Percentiles rank a stretch among this genome's conserved stretches.
Evolutionary conservation across 2,888 invertebrate genomes (phyloP).

Genomic region (Eupithecia inturbata): DNA sequence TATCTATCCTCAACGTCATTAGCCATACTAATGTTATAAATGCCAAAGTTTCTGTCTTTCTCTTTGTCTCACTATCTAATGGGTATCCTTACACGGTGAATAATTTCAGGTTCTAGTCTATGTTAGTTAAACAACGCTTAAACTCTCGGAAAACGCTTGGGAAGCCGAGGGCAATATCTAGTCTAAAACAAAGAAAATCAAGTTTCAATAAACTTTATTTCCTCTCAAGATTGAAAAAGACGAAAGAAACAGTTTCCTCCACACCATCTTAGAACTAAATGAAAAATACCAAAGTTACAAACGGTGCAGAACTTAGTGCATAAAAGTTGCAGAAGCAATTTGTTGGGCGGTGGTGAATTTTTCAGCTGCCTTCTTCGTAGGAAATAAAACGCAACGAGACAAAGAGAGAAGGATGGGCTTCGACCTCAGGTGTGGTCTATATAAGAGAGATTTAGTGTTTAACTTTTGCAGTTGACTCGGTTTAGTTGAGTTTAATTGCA

Average conservation of each 20-base stretch:
- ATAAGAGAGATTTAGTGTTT: background rate
- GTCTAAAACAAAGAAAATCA: background rate
- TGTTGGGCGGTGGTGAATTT: constrained; percentile 22
- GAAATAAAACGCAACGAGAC: constrained; percentile 31
- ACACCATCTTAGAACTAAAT: constrained; percentile 10
- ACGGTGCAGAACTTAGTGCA: constrained; percentile 17
- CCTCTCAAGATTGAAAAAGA: constrained; percentile 1
- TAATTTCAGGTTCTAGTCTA: background rate
- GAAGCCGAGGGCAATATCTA: background rate
- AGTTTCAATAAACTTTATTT: background rate
- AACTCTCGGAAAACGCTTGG: background rate
- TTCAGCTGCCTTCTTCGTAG: constrained; percentile 33
- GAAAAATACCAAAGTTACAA: constrained; percentile 17
- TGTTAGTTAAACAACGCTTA: no score
- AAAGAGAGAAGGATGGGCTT: constrained; percentile 28
- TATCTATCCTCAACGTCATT: background rate
- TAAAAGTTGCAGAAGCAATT: constrained; percentile 37
- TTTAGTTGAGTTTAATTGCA: background rate
- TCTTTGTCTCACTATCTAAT: background rate
- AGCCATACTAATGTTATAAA: no score
- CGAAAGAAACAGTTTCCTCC: background rate
- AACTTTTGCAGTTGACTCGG: background rate
- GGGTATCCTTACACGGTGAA: background rate
- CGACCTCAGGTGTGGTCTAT: constrained; percentile 9
- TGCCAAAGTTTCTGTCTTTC: no score